Evolutionary conservation across 2,797 vertebrate species (phyloP), one percentile per base, ranked within the genome.

Genomic region (Hydrolagus colliei): DNA sequence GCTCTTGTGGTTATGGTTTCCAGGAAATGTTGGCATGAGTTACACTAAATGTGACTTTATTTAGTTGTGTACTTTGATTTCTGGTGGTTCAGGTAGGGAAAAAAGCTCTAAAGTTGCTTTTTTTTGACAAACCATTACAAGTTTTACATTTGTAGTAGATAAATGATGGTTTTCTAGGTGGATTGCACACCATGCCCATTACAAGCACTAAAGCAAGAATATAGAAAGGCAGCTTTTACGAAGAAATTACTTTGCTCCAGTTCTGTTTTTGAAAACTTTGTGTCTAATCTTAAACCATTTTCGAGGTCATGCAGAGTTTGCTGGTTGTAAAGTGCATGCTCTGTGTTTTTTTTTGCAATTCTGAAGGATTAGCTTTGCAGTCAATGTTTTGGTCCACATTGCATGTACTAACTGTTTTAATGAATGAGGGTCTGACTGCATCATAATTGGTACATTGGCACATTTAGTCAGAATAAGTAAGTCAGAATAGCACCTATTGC

Each of bases 231-330:
- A 68, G n/a, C 1, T 20, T 41, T 52, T 52, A 52, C 41, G 41
- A 52, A 52, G 41, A 6, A 52, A 52, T 52, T 41, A 82, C 79
- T 68, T 68, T 32, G 20, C 63, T 68, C 14, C 41, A 71, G 32
- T 9, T 35, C 68, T 32, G n/a, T 27, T 71, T 41, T 52, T 84
- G 32, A 84, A 84, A 84, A 84, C 79, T 84, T 84, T 27, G 79
- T 84, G 79, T 84, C 79, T 84, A 84, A 84, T 84, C 79, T 41
- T 65, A 84, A 82, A 84, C 35, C 79, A 84, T 84, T 9, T 52
- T 77, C 32, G 41, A 22, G 73, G n/a, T 16, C 75, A 77, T 16
- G 63, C 79, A 71, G 79, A 32, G 71, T 61, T 16, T 18, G 79
- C 79, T 84, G 79, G 41, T 71, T 20, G 65, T 71, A 10, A 84